Conservation (phyloP, 2,797 vertebrate genomes). For the Tangara arthus region DNA sequence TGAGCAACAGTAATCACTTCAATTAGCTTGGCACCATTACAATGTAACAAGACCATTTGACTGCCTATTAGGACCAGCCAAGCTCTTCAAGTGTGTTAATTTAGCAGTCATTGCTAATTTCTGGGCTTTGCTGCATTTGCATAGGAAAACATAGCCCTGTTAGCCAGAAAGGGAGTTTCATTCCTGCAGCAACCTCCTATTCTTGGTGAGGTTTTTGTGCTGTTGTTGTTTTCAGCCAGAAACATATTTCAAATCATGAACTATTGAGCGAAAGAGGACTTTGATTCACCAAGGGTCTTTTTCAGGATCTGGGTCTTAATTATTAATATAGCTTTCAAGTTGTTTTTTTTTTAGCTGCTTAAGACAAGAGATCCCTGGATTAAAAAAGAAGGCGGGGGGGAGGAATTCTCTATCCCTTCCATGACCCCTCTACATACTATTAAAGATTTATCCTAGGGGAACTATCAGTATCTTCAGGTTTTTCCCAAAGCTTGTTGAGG, state of each 20-base stretch:
- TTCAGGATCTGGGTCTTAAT: not conserved
- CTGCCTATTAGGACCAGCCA: slow-evolving; percentile 85
- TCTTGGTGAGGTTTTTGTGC: slow-evolving; percentile 59
- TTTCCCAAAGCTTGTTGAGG: not conserved
- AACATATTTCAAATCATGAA: slow-evolving; percentile 68
- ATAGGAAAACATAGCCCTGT: slow-evolving; percentile 79
- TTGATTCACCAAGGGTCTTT: slow-evolving; percentile 18
- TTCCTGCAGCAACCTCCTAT: slow-evolving; percentile 68
- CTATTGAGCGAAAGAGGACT: slow-evolving; percentile 18
- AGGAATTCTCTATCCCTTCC: not conserved
- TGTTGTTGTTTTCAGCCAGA: slow-evolving; percentile 62
- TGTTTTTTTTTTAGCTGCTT: not conserved
- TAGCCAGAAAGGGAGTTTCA: slow-evolving; percentile 76
- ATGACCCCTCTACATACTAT: not conserved
- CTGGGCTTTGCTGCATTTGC: slow-evolving; percentile 80
- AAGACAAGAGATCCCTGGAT: not conserved
- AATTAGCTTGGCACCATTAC: slow-evolving; percentile 86
- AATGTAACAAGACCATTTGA: slow-evolving; percentile 87
- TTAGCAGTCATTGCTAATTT: slow-evolving; percentile 86
- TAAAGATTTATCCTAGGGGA: not conserved
- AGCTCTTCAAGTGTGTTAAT: slow-evolving; percentile 86
- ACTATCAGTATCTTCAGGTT: not conserved
- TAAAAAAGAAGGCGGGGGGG: too few species aligned
- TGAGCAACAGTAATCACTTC: slow-evolving; percentile 86
- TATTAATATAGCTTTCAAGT: slow-evolving; percentile 10